Evolutionary conservation across 2,888 invertebrate genomes (phyloP), one percentile per base, ranked within the genome.

Genomic region (Uloborus plumipes): DNA sequence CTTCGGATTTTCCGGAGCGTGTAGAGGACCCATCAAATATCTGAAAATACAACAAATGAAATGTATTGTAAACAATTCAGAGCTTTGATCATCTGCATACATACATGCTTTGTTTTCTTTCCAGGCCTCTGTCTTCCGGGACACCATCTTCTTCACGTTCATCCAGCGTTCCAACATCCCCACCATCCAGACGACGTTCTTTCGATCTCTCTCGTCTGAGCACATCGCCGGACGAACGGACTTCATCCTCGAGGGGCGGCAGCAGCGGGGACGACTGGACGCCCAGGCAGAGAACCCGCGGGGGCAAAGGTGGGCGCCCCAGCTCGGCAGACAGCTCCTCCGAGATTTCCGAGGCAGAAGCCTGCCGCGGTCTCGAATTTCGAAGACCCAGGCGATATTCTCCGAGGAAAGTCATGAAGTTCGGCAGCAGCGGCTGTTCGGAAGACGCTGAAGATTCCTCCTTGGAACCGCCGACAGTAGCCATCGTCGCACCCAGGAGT

Each of bases 131-230:
- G 4, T 71, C 76, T 14, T 77, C 76, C n/a, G 82, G 82, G 26
- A 83, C 82, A 1, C 77, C 82, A 4, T 83, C 82, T 3, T 77
- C 82, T 50, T 77, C 76, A 18, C 76, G 82, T 15, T 76, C 79
- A n/a, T 75, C 80, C n/a, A 84, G 80, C 62, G 80, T 79, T 26
- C 77, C 84, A 14, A 72, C 84, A 18, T 84, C 84, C 9, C 84
- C 84, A 4, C 81, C 79, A 11, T 71, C 77, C 14, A 73, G 82
- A 20, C 73, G 84, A 14, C 72, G 84, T 11, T 82, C 82, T 18
- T 78, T 75, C 22, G 82, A 83, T 61, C 26, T 76, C n/a, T 70
- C 70, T 16, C 58, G 76, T 11, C 18, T 49, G n/a, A 31, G 49
- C 39, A 62, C 61, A 7, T 70, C 65, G n/a, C 61, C 67, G 51